phyloP scores from a whole-genome alignment of 1,140 invertebrate species.

The Bombyx mandarina region DNA sequence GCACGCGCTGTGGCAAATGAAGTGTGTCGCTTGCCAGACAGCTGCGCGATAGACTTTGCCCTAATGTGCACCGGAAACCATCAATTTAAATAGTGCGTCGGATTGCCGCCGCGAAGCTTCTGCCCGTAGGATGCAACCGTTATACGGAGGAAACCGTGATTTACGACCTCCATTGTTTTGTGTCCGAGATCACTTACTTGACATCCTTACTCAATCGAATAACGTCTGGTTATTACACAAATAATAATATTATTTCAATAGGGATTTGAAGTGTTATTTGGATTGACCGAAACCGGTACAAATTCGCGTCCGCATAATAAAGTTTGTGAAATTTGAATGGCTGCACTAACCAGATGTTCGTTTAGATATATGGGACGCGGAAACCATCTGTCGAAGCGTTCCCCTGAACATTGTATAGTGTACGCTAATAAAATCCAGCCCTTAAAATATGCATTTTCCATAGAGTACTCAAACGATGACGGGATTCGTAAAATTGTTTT shows the following conservation, averaged over 20 bases:
- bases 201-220: slow-evolving; percentile 40
- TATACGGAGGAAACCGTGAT: slow-evolving; percentile 59
- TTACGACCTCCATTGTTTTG: slow-evolving; percentile 65
- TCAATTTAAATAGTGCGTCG: slow-evolving; percentile 65
- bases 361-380: slow-evolving; percentile 10
- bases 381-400: slow-evolving; percentile 23
- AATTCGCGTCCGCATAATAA: slow-evolving; percentile 1
- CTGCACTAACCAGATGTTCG: slow-evolving; percentile 11
- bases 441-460: no score
- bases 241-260: no score
- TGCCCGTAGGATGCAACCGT: slow-evolving; percentile 57
- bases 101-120: slow-evolving; percentile 57
- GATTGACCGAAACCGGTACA: background rate
- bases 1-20: slow-evolving; percentile 58
- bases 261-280: background rate
- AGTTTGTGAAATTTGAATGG: background rate
- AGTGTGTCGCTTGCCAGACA: slow-evolving; percentile 61
- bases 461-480: no score
- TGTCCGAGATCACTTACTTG: slow-evolving; percentile 30
- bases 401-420: slow-evolving; percentile 3
- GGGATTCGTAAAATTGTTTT: no score
- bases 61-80: slow-evolving; percentile 64
- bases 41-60: slow-evolving; percentile 50
- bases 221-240: slow-evolving; percentile 10
- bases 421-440: no score